These are phyloP conservation scores for Crematogaster levior DNA, from an alignment of 2,888 invertebrate genomes.

Conservation along the genomic window DNA sequence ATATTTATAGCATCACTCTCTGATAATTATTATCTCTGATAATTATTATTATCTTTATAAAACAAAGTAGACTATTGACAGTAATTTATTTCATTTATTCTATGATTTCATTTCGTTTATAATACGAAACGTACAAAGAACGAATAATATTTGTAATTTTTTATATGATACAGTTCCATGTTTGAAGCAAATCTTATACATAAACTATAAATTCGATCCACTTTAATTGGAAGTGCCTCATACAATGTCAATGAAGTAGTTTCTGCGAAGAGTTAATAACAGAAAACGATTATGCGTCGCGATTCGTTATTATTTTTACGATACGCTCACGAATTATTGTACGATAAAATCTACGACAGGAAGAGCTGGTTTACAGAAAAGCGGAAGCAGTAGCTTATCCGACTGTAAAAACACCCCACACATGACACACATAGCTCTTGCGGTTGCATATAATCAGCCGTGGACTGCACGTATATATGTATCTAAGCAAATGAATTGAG, in stretches of 20 bases:
- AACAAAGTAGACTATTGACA: not conserved
- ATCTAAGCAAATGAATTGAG: slow-evolving; percentile 62
- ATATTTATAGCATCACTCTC: not conserved
- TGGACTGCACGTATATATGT: slow-evolving; percentile 12
- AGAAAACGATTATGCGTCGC: not conserved
- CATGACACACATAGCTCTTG: not conserved
- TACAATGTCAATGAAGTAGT: not conserved
- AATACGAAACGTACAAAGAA: not conserved
- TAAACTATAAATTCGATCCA: not conserved
- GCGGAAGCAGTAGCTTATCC: not conserved
- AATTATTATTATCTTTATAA: too few relatives aligned
- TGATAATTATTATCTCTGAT: not conserved
- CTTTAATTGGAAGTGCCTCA: not conserved
- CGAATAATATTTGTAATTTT: not conserved
- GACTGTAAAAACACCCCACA: not conserved
- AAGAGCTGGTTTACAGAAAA: slow-evolving; percentile 28
- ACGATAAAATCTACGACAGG: not conserved
- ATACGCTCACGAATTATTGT: not conserved
- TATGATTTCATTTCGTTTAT: not conserved
- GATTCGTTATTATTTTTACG: not conserved
- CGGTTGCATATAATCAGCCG: slow-evolving; percentile 41
- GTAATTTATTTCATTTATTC: not conserved
- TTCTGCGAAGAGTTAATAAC: not conserved
- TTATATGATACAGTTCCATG: not conserved
- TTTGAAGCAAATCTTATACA: not conserved